Percentiles rank a stretch among this genome's conserved stretches.
Conservation (phyloP, 2,888 invertebrate genomes). For the Sicus ferrugineus region DNA sequence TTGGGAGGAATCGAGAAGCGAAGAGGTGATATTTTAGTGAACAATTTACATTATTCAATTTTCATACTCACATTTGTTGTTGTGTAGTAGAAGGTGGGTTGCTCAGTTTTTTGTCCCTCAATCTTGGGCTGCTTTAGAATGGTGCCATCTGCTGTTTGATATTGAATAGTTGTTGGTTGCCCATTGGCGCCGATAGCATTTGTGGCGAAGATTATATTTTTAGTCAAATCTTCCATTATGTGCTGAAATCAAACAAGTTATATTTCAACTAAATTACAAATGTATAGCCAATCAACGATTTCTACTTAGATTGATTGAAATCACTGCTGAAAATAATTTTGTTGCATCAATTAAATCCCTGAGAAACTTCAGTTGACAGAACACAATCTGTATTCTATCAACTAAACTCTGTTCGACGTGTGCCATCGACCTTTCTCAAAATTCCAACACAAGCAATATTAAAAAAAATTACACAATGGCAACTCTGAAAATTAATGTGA, state of each 20-base stretch:
- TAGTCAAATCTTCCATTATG: constrained; percentile 62
- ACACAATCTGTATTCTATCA: neutral
- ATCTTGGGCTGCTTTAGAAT: constrained; percentile 71
- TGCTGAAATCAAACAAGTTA: constrained; percentile 17
- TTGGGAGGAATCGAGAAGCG: neutral
- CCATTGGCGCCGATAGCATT: constrained; percentile 69
- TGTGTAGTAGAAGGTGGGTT: constrained; percentile 76
- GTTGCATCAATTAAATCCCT: neutral
- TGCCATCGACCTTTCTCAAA: neutral
- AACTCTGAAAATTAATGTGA: constrained; percentile 32
- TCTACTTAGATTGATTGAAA: neutral
- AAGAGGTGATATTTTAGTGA: neutral
- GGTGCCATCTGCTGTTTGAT: constrained; percentile 73
- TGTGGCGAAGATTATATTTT: constrained; percentile 69
- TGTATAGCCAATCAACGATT: neutral
- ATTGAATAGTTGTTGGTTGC: constrained; percentile 72
- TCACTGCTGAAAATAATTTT: neutral
- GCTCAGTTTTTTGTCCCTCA: constrained; percentile 68
- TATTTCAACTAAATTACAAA: neutral
- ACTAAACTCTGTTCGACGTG: neutral
- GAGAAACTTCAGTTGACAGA: neutral
- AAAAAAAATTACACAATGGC: constrained; percentile 30
- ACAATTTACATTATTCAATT: neutral
- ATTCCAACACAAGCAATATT: constrained; percentile 11
- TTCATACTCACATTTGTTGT: constrained; percentile 58